Conservation (phyloP, 2,888 invertebrate genomes). For the Dexiosoma caninum region DNA sequence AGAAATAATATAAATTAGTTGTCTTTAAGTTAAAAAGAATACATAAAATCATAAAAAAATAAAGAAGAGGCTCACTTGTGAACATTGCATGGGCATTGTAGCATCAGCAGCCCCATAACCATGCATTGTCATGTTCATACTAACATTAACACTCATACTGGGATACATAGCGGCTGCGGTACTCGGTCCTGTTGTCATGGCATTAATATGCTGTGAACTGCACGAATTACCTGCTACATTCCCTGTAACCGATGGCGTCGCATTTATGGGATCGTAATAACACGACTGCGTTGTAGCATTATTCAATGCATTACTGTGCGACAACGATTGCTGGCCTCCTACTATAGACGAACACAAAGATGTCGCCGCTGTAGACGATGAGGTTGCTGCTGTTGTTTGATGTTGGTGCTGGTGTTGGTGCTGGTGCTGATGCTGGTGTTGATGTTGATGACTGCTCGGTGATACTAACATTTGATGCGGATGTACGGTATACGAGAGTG, state of each 20-base stretch:
- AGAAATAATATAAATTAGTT: not conserved
- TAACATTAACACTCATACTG: constrained; percentile 96
- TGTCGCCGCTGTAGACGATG: constrained; percentile 65
- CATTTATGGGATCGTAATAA: constrained; percentile 75
- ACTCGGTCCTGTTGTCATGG: constrained; percentile 54
- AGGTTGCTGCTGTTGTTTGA: constrained; percentile 4
- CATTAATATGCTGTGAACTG: constrained; percentile 61
- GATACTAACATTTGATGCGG: constrained; percentile 84
- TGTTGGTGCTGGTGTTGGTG: constrained; percentile 62
- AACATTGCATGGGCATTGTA: constrained; percentile 79
- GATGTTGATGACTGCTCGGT: constrained; percentile 75
- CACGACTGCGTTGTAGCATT: constrained; percentile 66
- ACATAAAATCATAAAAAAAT: constrained; percentile 23
- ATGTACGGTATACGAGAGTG: constrained; percentile 79
- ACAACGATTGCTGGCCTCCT: constrained; percentile 67
- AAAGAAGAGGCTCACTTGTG: constrained; percentile 80
- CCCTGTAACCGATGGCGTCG: constrained; percentile 54
- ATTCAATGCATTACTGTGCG: constrained; percentile 70
- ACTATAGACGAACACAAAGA: constrained; percentile 63
- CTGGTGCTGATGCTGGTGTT: constrained; percentile 62
- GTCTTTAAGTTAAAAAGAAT: not conserved
- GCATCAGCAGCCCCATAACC: constrained; percentile 80
- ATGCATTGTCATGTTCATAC: constrained; percentile 98
- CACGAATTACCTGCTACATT: constrained; percentile 56
- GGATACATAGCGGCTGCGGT: constrained; percentile 84